phyloP scores from a whole-genome alignment of 2,888 invertebrate species.

The Dryococelus australis region DNA sequence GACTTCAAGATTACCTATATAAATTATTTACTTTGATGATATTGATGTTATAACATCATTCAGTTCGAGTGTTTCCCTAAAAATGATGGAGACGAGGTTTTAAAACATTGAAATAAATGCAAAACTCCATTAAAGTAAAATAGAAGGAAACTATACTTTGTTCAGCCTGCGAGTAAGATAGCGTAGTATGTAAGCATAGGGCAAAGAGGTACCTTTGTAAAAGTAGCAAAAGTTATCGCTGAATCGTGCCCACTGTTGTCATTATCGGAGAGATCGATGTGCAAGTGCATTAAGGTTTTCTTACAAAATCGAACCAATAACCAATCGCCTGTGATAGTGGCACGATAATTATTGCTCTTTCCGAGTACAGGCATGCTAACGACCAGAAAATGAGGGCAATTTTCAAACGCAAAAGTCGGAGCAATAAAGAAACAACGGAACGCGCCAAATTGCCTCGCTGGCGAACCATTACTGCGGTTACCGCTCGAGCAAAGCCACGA shows the following conservation, averaged over 20 bases:
- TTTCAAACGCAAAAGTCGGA: not conserved
- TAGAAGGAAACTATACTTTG: no score
- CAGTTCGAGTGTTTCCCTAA: no score
- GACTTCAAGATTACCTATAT: no score
- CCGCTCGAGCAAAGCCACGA: not conserved
- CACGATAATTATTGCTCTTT: not conserved
- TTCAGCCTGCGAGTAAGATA: no score
- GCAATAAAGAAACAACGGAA: not conserved
- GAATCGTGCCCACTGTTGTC: not conserved
- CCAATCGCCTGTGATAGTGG: not conserved
- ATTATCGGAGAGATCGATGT: not conserved
- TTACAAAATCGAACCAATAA: not conserved
- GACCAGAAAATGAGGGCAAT: constrained; percentile 7
- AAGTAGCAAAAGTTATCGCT: not conserved
- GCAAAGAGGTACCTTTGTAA: not conserved
- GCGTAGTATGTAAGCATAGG: no score
- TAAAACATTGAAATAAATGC: no score
- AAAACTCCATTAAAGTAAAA: no score
- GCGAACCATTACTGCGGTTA: not conserved
- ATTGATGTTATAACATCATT: no score
- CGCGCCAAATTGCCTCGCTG: not conserved
- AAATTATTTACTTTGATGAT: no score
- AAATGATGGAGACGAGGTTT: no score
- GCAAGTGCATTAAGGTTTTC: not conserved
- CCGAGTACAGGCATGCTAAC: not conserved